Evolutionary conservation across 2,797 vertebrate species (phyloP), one percentile per base, ranked within the genome.

Genomic region (Aldrovandia affinis): DNA sequence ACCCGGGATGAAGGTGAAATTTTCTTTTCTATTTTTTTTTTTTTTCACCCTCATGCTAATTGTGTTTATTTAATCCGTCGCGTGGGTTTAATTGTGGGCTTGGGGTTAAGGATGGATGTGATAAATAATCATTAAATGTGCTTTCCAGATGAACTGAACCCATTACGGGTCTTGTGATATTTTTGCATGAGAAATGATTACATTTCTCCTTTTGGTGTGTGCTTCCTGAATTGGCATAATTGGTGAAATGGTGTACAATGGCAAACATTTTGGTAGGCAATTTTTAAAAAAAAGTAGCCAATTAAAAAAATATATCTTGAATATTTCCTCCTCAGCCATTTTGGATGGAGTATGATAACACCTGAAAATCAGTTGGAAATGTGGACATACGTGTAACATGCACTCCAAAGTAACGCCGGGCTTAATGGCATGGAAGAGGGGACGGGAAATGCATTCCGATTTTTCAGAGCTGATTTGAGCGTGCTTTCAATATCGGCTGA

Each of bases 61-160:
- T 93, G 87, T 92, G 94, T 94, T 94, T 94, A 93, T 95, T 93
- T 92, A 92, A 94, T 94, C 91, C 90, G 89, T 95, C 90, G 86
- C 89, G 86, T 91, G 92, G 88, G 90, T 94, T 94, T 95, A 95
- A 95, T 95, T 90, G 92, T 89, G 90, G 87, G 90, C 92, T 93
- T 91, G 91, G 86, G 90, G 90, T 93, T 93, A 89, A 90, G 87
- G 84, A 79, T 85, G 87, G 90, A 89, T 93, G 90, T 91, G 92
- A 92, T 91, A 90, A 91, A 92, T 93, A 89, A 91, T 92, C 47
- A 83, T 92, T 91, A 61, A 93, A 94, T 92, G 92, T 91, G 90
- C 92, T 92, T 93, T 95, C 92, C 91, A 92, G 92, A 94, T 90
- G 92, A 92, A 91, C 93, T 88, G 91, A 91, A 91, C 90, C 90